These are phyloP conservation scores for Callipepla squamata DNA, from an alignment of 2,113 vertebrate species.

Conservation along the genomic window DNA sequence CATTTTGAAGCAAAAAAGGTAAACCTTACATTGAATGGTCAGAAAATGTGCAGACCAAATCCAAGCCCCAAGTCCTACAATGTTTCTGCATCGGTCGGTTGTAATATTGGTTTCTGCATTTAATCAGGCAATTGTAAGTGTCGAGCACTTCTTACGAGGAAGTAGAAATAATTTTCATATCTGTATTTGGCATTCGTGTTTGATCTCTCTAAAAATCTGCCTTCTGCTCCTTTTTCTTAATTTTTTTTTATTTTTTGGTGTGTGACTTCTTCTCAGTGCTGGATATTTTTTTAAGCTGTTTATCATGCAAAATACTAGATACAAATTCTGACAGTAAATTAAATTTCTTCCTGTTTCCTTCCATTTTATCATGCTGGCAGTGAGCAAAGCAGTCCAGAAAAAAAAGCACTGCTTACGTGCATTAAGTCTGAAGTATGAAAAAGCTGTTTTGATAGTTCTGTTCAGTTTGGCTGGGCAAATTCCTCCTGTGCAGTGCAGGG, in stretches of 20 bases:
- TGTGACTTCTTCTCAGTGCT: not conserved
- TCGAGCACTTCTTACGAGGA: not conserved
- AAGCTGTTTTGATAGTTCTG: not conserved
- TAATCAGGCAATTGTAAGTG: not conserved
- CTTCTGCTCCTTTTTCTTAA: not conserved
- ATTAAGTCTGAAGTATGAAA: not conserved
- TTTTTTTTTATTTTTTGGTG: not conserved
- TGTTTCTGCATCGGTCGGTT: not conserved
- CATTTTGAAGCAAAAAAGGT: not conserved
- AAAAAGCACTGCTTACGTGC: not conserved
- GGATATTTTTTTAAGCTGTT: not conserved
- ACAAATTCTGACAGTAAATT: not conserved
- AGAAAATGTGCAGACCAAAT: not conserved
- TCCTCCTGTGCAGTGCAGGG: not conserved
- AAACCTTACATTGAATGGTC: not conserved
- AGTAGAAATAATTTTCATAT: not conserved
- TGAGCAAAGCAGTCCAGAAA: not conserved
- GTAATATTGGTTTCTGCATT: not conserved
- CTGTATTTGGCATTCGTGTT: not conserved
- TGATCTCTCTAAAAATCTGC: not conserved
- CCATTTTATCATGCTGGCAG: not conserved
- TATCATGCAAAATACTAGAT: not conserved
- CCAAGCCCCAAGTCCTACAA: not conserved
- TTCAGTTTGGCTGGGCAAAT: not conserved
- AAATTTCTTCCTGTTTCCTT: not conserved